A percentile compares a stretch with the other conserved stretches of the same genome.
Conservation (phyloP, 2,888 invertebrate genomes). For the Chrysopilus asiliformis region DNA sequence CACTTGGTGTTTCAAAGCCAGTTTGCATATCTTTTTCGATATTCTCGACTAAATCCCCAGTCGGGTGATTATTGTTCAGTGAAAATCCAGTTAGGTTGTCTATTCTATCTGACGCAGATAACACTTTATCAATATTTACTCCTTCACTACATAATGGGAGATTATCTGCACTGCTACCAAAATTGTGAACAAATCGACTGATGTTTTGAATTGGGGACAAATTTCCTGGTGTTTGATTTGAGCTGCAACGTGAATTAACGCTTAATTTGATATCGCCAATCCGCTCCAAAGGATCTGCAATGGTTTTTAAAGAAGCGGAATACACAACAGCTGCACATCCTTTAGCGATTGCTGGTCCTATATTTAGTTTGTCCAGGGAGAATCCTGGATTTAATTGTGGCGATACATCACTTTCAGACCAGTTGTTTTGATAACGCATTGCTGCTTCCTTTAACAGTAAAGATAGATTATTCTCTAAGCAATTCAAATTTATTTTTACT, state of each 20-base stretch:
- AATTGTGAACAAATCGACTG: conserved; percentile 33
- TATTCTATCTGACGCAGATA: no score
- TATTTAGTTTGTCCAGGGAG: conserved; percentile 45
- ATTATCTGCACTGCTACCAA: conserved; percentile 33
- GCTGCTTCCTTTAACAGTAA: conserved; percentile 24
- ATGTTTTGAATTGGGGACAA: conserved; percentile 33
- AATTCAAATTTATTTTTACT: not conserved
- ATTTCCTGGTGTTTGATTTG: no score
- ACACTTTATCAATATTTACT: no score
- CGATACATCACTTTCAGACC: conserved; percentile 28
- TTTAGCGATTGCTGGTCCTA: conserved; percentile 61
- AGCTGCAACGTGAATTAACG: no score
- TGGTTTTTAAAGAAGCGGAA: conserved; percentile 43
- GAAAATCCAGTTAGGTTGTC: no score
- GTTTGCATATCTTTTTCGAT: no score
- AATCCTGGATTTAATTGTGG: conserved; percentile 36
- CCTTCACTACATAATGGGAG: conserved; percentile 25
- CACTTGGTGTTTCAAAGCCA: no score
- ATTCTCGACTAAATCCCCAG: no score
- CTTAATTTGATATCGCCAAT: no score
- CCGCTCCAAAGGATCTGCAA: no score
- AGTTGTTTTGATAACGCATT: conserved; percentile 27
- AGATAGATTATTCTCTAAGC: no score
- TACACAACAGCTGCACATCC: conserved; percentile 74
- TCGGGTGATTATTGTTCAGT: no score